These are phyloP conservation scores for Cochlearius cochlearius DNA, from an alignment of 2,113 vertebrate genomes.

Conservation along the genomic window DNA sequence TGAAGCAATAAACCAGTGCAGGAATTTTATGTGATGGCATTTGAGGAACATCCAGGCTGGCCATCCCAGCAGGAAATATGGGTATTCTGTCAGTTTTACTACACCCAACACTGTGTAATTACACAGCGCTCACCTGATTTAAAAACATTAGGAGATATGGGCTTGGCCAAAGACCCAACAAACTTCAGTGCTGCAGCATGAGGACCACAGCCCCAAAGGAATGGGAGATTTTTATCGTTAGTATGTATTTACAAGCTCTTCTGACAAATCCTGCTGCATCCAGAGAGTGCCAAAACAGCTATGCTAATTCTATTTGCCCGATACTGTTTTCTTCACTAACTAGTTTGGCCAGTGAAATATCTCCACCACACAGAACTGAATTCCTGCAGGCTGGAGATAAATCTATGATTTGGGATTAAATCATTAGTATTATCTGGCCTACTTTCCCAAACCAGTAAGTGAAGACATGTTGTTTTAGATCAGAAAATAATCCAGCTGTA, in stretches of 20 bases:
- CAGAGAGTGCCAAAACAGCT: not conserved
- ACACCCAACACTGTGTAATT: not conserved
- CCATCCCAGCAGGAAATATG: not conserved
- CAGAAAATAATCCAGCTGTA: constrained; percentile 11
- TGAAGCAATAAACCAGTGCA: not conserved
- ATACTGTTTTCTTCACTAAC: not conserved
- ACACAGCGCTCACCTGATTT: not conserved
- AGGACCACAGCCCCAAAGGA: not conserved
- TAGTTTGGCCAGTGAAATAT: not conserved
- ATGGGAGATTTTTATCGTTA: not conserved
- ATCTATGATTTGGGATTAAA: constrained; percentile 31
- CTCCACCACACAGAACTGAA: not conserved
- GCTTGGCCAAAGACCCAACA: not conserved
- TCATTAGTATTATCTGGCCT: constrained; percentile 18
- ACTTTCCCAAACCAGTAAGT: not conserved
- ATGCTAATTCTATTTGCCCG: not conserved
- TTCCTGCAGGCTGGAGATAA: not conserved
- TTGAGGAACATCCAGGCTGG: not conserved
- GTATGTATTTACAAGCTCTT: not conserved
- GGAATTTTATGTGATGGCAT: not conserved
- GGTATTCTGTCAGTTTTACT: not conserved
- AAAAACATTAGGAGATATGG: not conserved
- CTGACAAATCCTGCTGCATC: not conserved
- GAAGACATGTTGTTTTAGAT: not conserved
- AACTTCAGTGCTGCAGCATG: not conserved